Evolutionary conservation across 2,888 invertebrate species (phyloP).

Genomic region (Meiosimyza platycephala): DNA sequence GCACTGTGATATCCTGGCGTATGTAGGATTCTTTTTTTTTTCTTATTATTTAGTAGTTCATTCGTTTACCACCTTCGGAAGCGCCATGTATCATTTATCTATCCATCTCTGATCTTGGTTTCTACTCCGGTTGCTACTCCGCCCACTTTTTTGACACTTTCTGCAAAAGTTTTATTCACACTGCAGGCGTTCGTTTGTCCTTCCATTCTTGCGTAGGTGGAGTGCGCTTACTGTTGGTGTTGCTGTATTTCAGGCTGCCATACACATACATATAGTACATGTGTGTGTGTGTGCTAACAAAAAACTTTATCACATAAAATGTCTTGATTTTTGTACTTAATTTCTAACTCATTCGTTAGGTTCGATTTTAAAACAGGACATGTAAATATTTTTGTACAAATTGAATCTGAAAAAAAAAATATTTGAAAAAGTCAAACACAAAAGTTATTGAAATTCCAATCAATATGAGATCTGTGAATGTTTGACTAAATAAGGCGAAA

Average conservation of each 20-base stretch:
- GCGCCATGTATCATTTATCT: constrained; percentile 33
- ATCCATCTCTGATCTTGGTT: constrained; percentile 26
- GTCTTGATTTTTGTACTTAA: constrained; percentile 17
- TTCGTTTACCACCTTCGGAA: constrained; percentile 26
- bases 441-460: too few relatives aligned
- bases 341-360: background rate
- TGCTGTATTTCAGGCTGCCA: background rate
- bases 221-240: constrained; percentile 1
- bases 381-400: too few relatives aligned
- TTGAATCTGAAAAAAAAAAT: too few relatives aligned
- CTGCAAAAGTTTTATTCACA: constrained; percentile 57
- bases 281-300: constrained; percentile 3
- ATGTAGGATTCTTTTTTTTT: constrained; percentile 32
- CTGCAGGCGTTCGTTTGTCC: constrained; percentile 54
- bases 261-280: background rate
- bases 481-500: too few relatives aligned
- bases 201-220: background rate
- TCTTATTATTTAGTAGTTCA: constrained; percentile 17
- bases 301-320: constrained; percentile 15
- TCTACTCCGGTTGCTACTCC: constrained; percentile 23
- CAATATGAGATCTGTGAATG: too few relatives aligned
- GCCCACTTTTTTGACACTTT: constrained; percentile 59
- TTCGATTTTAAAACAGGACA: background rate
- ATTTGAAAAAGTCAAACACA: too few relatives aligned
- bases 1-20: constrained; percentile 29